Evolutionary conservation across 2,113 vertebrate genomes (phyloP), one percentile per base, ranked within the genome.

Genomic region (Cryptomyrus ogoouensis): DNA sequence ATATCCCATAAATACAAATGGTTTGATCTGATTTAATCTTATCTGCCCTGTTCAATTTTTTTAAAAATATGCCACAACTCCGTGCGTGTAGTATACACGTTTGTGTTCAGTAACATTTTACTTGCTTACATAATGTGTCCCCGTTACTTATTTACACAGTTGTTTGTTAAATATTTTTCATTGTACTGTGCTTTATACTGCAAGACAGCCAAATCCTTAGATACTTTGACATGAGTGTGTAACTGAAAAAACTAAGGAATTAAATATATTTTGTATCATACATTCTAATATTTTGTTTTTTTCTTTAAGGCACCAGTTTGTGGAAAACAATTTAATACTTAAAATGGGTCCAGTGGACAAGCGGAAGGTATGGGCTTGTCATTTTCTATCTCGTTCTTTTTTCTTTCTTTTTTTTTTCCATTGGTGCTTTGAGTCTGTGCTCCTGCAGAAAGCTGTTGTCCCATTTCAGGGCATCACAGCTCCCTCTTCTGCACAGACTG

Each of bases 281-380:
- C 15, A 15, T 53, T 44, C 12, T 50, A 49, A 3, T 77, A 84
- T 91, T 42, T 87, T 66, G 88, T 42, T 92, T 74, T 74, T 93
- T 91, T 91, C 88, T 92, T 94, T 90, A 94, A 99, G 98, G 98
- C 98, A 99, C 93, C 97, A 98, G 93, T 99, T 99, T 97, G 98
- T 99, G 96, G 98, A 99, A 95, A 99, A 99, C 94, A 99, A 99
- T 93, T 96, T 99, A 94, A 99, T 99, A 92, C 94, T 99, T 91
- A 99, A 99, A 96, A 99, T 99, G 98, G 98, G 98, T 91, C 98
- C 98, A 88, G 98, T 99, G 90, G 98, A 99, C 95, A 99, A 99
- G 95, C 96, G 98, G 92, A 99, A 99, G 97, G 98, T 99, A 89
- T 93, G 96, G 91, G 46, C 88, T 89, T n/a, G 85, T 87, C 24